Percentiles rank a stretch among this genome's conserved stretches.
Evolutionary conservation across 2,888 invertebrate genomes (phyloP).

Genomic region (Elaeidobius kamerunicus): DNA sequence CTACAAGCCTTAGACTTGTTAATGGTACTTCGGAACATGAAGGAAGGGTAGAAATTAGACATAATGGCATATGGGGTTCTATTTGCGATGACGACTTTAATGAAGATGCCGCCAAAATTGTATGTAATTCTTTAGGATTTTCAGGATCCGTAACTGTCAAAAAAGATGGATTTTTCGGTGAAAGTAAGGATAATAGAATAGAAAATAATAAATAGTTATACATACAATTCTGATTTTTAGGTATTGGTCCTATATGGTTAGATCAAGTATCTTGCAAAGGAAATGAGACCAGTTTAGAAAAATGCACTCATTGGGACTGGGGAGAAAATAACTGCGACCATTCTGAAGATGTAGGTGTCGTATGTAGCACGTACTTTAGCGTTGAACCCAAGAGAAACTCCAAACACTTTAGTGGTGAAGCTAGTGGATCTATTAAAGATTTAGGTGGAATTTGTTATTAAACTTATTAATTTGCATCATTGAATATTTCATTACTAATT

Average conservation of each 20-base stretch:
- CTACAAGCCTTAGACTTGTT: conserved; percentile 60
- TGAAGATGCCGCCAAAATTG: conserved; percentile 60
- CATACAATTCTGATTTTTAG: conserved; percentile 33
- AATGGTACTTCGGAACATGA: conserved; percentile 56
- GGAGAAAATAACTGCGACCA: conserved; percentile 70
- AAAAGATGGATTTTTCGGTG: conserved; percentile 56
- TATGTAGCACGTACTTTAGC: conserved; percentile 44
- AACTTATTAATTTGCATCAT: background rate
- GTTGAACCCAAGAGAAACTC: conserved; percentile 35
- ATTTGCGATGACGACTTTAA: conserved; percentile 77
- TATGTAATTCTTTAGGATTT: conserved; percentile 58
- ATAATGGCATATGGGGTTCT: conserved; percentile 71
- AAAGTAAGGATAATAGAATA: conserved; percentile 46
- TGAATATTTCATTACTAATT: background rate
- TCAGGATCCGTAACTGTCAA: conserved; percentile 52
- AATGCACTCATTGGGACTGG: conserved; percentile 66
- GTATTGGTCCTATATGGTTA: conserved; percentile 67
- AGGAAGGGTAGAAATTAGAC: conserved; percentile 68
- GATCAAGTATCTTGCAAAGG: conserved; percentile 68
- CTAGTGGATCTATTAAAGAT: conserved; percentile 1
- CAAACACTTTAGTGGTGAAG: conserved; percentile 5
- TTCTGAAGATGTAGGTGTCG: conserved; percentile 63
- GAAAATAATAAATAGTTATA: background rate
- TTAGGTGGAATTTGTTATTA: conserved; percentile 5
- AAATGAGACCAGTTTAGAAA: conserved; percentile 60